Evolutionary conservation across 2,888 invertebrate species (phyloP).

Genomic region (Acrobasis repandana): DNA sequence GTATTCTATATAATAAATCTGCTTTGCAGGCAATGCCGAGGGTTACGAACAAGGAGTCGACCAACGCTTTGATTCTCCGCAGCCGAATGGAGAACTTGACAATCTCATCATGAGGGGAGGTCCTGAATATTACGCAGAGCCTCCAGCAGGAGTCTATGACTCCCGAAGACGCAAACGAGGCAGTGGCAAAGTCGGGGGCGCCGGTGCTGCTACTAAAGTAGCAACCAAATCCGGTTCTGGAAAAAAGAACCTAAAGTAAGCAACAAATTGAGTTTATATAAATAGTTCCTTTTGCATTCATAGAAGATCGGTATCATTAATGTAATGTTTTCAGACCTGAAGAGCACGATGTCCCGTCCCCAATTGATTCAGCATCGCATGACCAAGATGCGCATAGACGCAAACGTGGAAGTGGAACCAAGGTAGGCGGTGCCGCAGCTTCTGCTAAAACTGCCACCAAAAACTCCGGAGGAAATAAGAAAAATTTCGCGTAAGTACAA

Average conservation of each 20-base stretch:
- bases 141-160: constrained; percentile 71
- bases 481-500: constrained; percentile 65
- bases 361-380: constrained; percentile 58
- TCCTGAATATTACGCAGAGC: constrained; percentile 84
- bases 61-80: constrained; percentile 65
- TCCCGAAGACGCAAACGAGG: constrained; percentile 72
- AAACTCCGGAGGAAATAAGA: constrained; percentile 74
- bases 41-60: constrained; percentile 70
- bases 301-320: not conserved
- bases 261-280: constrained; percentile 17
- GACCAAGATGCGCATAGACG: constrained; percentile 64
- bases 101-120: constrained; percentile 81
- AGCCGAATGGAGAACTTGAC: constrained; percentile 74
- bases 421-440: constrained; percentile 73
- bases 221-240: constrained; percentile 74
- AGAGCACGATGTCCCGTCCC: constrained; percentile 58
- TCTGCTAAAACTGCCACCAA: constrained; percentile 75
- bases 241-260: constrained; percentile 77
- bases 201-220: constrained; percentile 76
- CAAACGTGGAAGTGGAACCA: constrained; percentile 72
- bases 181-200: constrained; percentile 74
- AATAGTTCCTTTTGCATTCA: not conserved
- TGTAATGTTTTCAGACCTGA: constrained; percentile 53
- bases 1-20: not conserved
- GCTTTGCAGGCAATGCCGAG: constrained; percentile 67